Percentiles rank a stretch among this genome's conserved stretches.
Conservation (phyloP, 2,113 vertebrate species). For the Trichechus manatus region DNA sequence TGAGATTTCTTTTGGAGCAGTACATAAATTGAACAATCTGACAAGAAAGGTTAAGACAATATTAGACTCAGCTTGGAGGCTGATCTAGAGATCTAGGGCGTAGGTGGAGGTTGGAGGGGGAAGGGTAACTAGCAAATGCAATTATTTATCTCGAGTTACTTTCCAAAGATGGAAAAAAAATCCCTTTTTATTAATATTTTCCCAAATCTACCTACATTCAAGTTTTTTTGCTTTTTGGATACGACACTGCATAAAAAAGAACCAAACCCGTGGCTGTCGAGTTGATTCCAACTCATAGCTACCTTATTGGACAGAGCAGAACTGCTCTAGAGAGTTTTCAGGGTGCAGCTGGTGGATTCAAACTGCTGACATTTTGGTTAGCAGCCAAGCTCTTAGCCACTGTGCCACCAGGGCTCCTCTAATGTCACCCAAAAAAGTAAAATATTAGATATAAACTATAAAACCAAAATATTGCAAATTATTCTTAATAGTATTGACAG, state of each 20-base stretch:
- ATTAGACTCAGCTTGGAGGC: neutral
- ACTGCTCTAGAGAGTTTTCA: no score
- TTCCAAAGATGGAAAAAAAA: neutral
- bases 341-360: no score
- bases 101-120: no score
- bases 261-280: no score
- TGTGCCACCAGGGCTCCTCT: neutral
- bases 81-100: neutral
- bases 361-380: no score
- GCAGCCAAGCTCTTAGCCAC: no score
- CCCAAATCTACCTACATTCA: neutral
- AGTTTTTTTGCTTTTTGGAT: neutral
- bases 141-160: neutral
- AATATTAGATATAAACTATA: neutral
- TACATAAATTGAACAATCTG: neutral
- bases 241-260: neutral
- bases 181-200: neutral
- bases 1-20: neutral
- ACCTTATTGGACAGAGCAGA: no score
- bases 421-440: neutral
- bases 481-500: neutral
- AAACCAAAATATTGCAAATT: neutral
- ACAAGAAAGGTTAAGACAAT: neutral
- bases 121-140: no score
- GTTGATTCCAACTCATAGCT: no score